Evolutionary conservation across 1,140 invertebrate species (phyloP), one percentile per base, ranked within the genome.

Genomic region (Nasonia giraulti): DNA sequence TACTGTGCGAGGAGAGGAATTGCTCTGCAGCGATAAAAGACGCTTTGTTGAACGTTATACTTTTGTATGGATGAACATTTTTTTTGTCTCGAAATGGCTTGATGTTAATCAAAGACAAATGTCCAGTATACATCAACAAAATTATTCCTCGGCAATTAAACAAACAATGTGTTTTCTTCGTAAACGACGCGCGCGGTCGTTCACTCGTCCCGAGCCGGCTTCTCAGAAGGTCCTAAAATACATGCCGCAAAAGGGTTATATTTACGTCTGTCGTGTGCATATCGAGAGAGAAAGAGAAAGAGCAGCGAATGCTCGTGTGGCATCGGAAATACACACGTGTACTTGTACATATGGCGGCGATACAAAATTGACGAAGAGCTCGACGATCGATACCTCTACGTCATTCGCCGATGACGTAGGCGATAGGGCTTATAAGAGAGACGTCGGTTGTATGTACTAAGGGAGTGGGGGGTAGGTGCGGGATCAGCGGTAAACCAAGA

Each of bases 211-310:
- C 55, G 17, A 62, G 20, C 17, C 33, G 40, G 14, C 55, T 84
- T 85, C 73, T 50, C 7, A 37, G 71, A 81, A 85, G 40, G 20
- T 10, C 62, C 79, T 82, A 82, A 81, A 82, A 85, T 85, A 85
- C 79, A 78, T 73, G 14, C 55, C 20, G 55, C n/a, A 23, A 85
- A 85, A 78, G 73, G 62, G 37, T 82, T 82, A 62, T 71, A 78
- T 85, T 81, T 77, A 44, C n/a, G 47, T 12, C n/a, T 69, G 77
- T 47, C 20, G 23, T 71, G 14, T 33, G 62, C 37, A 20, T 79
- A 73, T 78, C 44, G 40, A 78, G 14, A 14, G 11, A 14, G 12
- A 14, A 11, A 12, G 47, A 14, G 66, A 71, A n/a, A 44, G 27
- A 20, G 20, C 23, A 12, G 44, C 20, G 20, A 17, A 17, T 50